Conservation (phyloP, 2,797 vertebrate species). For the Neosilurus hyrtlii region DNA sequence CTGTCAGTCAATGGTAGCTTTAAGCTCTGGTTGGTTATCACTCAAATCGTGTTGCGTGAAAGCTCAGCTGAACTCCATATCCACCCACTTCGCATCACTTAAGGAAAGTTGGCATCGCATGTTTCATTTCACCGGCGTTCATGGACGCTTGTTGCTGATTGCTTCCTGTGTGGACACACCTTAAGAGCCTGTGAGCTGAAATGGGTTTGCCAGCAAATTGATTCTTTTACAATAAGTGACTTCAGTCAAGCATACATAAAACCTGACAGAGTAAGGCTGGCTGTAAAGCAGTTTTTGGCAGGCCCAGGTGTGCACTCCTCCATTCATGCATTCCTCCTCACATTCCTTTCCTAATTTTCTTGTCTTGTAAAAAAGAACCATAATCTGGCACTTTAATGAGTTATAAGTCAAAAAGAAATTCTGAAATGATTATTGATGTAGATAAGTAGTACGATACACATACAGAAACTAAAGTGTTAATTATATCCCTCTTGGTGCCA, state of each 20-base stretch:
- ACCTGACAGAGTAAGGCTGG: not conserved
- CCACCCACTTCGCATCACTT: too few relatives aligned
- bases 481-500: constrained; percentile 25
- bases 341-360: not conserved
- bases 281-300: not conserved
- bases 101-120: too few relatives aligned
- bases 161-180: too few relatives aligned
- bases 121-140: too few relatives aligned
- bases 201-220: too few relatives aligned
- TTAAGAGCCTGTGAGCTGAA: too few relatives aligned
- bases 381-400: not conserved
- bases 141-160: too few relatives aligned
- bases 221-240: not conserved
- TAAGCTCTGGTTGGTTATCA: too few relatives aligned
- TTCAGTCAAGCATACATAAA: not conserved
- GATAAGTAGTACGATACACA: not conserved
- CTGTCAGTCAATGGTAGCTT: too few relatives aligned
- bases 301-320: too few relatives aligned
- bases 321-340: not conserved
- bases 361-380: not conserved
- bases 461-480: constrained; percentile 27
- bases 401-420: not conserved
- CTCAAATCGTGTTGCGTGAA: too few relatives aligned
- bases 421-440: not conserved
- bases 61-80: too few relatives aligned